These are phyloP conservation scores for Spermophilus dauricus DNA, from an alignment of 2,113 vertebrate genomes.

Conservation along the genomic window DNA sequence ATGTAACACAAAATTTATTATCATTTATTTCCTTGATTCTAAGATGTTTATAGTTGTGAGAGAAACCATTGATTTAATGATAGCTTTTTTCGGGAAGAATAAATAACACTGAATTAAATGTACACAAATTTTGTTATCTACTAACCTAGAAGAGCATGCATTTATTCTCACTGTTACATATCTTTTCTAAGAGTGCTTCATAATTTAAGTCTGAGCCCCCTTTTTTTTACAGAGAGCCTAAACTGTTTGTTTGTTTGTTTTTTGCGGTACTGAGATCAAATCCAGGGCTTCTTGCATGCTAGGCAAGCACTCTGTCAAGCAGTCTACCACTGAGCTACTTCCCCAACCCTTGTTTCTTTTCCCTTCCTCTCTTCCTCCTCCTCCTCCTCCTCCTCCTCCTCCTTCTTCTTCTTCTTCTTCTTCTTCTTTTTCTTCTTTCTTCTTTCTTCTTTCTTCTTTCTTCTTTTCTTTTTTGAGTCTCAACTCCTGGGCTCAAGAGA, in stretches of 20 bases:
- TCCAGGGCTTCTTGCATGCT: background rate
- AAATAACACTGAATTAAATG: background rate
- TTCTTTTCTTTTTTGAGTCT: too few relatives aligned
- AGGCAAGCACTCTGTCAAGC: background rate
- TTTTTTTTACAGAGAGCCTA: constrained; percentile 30
- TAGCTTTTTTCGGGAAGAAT: constrained; percentile 39
- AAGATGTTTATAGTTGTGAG: background rate
- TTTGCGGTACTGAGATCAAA: background rate
- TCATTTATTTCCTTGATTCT: constrained; percentile 42
- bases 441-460: background rate
- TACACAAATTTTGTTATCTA: constrained; percentile 38
- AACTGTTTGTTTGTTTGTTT: background rate
- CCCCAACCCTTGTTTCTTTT: background rate
- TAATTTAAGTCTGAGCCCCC: background rate
- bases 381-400: too few relatives aligned
- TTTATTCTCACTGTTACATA: constrained; percentile 19
- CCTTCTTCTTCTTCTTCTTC: background rate
- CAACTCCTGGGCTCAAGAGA: background rate
- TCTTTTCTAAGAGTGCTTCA: background rate
- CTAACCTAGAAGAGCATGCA: background rate
- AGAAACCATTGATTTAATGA: constrained; percentile 28
- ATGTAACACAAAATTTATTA: background rate
- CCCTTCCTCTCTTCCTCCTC: too few relatives aligned
- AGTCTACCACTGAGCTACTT: background rate
- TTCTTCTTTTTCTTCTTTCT: background rate